phyloP scores from a whole-genome alignment of 1,140 invertebrate species.

The Hylaeus anthracinus region DNA sequence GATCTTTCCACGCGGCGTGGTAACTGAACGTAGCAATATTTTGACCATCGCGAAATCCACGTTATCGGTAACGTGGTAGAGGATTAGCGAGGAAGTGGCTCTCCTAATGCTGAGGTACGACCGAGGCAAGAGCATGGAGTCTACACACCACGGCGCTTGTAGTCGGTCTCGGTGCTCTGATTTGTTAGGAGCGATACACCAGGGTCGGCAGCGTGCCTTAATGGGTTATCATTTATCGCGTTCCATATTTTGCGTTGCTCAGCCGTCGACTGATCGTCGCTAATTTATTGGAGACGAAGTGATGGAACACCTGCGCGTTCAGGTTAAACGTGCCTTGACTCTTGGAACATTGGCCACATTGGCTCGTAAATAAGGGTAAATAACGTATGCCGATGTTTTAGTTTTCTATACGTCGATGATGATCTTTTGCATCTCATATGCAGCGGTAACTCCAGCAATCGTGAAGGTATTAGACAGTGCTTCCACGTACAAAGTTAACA shows the following conservation, averaged over 20 bases:
- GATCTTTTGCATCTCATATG: no score
- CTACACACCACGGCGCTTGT: background rate
- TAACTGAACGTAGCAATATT: background rate
- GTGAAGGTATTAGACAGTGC: background rate
- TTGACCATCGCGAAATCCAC: background rate
- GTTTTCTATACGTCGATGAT: background rate
- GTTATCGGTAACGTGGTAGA: background rate
- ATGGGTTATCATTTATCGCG: slow-evolving; percentile 43
- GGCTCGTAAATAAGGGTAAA: slow-evolving; percentile 3
- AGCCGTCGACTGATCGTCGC: slow-evolving; percentile 23
- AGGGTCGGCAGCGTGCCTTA: slow-evolving; percentile 19
- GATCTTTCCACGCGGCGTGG: background rate
- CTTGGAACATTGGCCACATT: background rate
- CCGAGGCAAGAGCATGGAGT: background rate
- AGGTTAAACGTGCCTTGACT: slow-evolving; percentile 2
- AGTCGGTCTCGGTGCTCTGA: slow-evolving; percentile 16
- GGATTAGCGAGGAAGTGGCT: background rate
- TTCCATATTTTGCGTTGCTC: slow-evolving; percentile 30
- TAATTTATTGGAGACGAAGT: slow-evolving; percentile 27
- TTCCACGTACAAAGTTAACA: no score
- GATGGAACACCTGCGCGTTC: slow-evolving; percentile 20
- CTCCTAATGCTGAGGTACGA: slow-evolving; percentile 4
- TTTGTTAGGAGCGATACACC: slow-evolving; percentile 29
- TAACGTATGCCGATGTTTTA: background rate
- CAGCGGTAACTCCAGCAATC: background rate